Conservation (phyloP, 1,140 invertebrate species). For the Heliconius hermathena region DNA sequence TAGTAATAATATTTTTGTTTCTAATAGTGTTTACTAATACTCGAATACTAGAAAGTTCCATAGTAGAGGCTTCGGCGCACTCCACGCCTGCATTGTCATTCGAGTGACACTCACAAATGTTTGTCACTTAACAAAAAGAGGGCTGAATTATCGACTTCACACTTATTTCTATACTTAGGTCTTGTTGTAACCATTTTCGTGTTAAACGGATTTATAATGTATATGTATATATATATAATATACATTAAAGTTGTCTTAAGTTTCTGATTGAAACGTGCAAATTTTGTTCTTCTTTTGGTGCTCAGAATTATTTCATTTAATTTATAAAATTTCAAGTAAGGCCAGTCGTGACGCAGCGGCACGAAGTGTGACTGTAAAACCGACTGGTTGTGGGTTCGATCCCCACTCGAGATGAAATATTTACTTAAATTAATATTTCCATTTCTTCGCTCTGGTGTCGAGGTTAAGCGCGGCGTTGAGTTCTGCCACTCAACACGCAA, state of each 20-base stretch:
- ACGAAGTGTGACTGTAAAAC: too few relatives aligned
- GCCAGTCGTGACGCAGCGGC: too few relatives aligned
- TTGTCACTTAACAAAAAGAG: constrained; percentile 69
- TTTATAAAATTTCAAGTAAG: too few relatives aligned
- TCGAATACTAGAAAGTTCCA: constrained; percentile 37
- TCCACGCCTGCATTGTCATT: constrained; percentile 64
- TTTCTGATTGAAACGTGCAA: too few relatives aligned
- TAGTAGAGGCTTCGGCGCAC: constrained; percentile 52
- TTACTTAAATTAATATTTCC: too few relatives aligned
- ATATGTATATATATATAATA: background rate
- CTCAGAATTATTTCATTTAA: too few relatives aligned
- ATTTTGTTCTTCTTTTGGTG: too few relatives aligned
- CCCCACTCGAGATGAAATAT: too few relatives aligned
- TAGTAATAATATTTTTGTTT: constrained; percentile 33
- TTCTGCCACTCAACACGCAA: too few relatives aligned
- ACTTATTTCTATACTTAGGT: constrained; percentile 35
- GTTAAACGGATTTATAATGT: constrained; percentile 5
- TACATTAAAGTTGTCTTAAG: background rate
- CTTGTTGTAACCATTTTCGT: constrained; percentile 34
- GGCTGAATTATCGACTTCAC: constrained; percentile 46
- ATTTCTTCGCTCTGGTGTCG: too few relatives aligned
- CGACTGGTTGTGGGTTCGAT: too few relatives aligned
- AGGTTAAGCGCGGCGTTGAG: too few relatives aligned
- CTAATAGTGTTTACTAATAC: constrained; percentile 30
- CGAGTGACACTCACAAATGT: constrained; percentile 69